phyloP scores from a whole-genome alignment of 1,140 invertebrate species.

The Nebria ingens region DNA sequence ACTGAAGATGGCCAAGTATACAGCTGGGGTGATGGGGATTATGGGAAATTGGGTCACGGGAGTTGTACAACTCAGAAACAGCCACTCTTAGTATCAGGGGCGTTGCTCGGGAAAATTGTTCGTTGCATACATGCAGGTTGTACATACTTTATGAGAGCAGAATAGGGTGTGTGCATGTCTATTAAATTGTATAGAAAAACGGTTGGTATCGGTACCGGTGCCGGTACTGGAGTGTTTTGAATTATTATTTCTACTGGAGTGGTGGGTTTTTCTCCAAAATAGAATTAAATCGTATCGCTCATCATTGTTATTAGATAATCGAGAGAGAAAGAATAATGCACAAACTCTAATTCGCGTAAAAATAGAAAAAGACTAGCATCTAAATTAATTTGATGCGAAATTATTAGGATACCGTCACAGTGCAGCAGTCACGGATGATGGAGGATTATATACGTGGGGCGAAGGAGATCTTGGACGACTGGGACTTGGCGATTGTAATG shows the following conservation, averaged over 20 bases:
- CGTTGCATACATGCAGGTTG: constrained; percentile 44
- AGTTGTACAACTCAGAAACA: constrained; percentile 46
- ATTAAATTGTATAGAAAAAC: no score
- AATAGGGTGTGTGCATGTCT: background rate
- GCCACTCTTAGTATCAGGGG: constrained; percentile 40
- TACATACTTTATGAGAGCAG: background rate
- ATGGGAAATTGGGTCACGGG: constrained; percentile 80
- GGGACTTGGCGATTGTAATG: constrained; percentile 44
- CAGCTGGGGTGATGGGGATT: constrained; percentile 96
- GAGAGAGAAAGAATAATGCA: no score
- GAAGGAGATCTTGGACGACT: constrained; percentile 54
- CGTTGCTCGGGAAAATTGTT: constrained; percentile 38
- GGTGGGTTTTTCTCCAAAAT: no score
- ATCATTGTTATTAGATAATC: no score
- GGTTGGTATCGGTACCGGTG: no score
- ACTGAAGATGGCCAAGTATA: constrained; percentile 89
- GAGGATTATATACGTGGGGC: constrained; percentile 48
- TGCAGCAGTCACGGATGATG: constrained; percentile 45
- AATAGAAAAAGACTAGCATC: no score
- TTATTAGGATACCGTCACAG: constrained; percentile 46
- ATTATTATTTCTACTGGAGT: no score
- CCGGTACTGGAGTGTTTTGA: no score
- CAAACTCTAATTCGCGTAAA: no score
- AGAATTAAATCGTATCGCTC: no score
- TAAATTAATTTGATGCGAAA: no score